Conservation (phyloP, 2,888 invertebrate species). For the Allygus modestus region DNA sequence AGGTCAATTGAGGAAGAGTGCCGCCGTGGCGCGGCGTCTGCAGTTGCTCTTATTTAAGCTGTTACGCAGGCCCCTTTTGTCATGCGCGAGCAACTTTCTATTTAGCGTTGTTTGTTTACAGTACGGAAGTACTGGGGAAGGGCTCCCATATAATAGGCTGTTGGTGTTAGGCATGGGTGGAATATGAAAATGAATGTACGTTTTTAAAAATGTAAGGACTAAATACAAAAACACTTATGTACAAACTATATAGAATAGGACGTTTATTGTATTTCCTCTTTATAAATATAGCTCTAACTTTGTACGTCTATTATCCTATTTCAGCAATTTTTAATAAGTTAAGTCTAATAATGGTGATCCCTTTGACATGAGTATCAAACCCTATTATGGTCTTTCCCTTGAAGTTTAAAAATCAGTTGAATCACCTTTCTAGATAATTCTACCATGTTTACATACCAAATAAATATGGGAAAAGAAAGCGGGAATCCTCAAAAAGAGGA, state of each 20-base stretch:
- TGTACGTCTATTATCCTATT: no score
- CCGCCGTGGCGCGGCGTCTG: background rate
- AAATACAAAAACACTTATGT: no score
- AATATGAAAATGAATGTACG: background rate
- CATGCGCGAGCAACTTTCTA: conserved; percentile 21
- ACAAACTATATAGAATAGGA: no score
- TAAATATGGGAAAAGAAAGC: background rate
- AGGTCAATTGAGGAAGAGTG: background rate
- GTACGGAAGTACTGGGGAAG: background rate
- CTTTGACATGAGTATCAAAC: no score
- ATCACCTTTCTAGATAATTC: no score
- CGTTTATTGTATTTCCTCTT: no score
- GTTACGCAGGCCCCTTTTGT: background rate
- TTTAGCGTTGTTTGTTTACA: conserved; percentile 22
- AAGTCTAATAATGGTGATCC: no score
- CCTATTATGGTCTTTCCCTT: no score
- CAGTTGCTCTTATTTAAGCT: background rate
- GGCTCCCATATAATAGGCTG: background rate
- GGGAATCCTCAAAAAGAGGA: background rate
- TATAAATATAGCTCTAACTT: no score
- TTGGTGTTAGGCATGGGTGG: conserved; percentile 21
- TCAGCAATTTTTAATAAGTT: no score
- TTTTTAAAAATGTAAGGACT: background rate
- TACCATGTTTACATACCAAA: no score
- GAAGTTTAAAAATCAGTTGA: no score